Percentiles rank a stretch among this genome's conserved stretches.
Evolutionary conservation across 2,888 invertebrate genomes (phyloP).

Genomic region (Anagyrus pseudococci): DNA sequence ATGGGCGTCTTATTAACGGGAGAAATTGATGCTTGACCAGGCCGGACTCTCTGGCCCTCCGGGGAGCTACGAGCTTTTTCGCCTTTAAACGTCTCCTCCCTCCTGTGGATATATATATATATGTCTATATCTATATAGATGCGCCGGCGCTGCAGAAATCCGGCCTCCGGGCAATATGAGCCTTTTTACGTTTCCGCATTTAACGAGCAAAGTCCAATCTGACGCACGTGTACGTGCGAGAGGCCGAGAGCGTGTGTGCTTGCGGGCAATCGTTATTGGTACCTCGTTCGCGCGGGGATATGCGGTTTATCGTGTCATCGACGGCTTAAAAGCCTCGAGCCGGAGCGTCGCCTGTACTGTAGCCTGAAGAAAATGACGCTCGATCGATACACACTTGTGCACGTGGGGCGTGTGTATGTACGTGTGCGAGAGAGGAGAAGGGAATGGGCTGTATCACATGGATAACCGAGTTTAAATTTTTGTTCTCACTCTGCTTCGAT

Average conservation of each 20-base stretch:
- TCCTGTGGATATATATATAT: too few species aligned
- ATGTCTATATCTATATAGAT: too few species aligned
- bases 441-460: too few species aligned
- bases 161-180: not conserved
- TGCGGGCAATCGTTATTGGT: slow-evolving; percentile 38
- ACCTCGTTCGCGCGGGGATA: not conserved
- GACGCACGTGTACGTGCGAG: not conserved
- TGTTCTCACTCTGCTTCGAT: too few species aligned
- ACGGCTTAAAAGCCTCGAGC: not conserved
- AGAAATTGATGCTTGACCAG: slow-evolving; percentile 28
- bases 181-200: slow-evolving; percentile 18
- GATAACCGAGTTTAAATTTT: too few species aligned
- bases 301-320: not conserved
- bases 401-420: too few species aligned
- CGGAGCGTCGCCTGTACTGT: too few species aligned
- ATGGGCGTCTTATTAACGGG: slow-evolving; percentile 34
- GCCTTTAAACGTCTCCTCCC: not conserved
- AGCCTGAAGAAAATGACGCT: too few species aligned
- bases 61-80: not conserved
- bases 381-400: too few species aligned
- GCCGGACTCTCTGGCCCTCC: slow-evolving; percentile 10
- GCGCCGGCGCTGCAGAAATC: not conserved
- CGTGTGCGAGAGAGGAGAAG: too few species aligned
- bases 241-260: not conserved
- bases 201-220: slow-evolving; percentile 47